Evolutionary conservation across 1,140 invertebrate genomes (phyloP), one percentile per base, ranked within the genome.

Genomic region (Diorhabda sublineata): DNA sequence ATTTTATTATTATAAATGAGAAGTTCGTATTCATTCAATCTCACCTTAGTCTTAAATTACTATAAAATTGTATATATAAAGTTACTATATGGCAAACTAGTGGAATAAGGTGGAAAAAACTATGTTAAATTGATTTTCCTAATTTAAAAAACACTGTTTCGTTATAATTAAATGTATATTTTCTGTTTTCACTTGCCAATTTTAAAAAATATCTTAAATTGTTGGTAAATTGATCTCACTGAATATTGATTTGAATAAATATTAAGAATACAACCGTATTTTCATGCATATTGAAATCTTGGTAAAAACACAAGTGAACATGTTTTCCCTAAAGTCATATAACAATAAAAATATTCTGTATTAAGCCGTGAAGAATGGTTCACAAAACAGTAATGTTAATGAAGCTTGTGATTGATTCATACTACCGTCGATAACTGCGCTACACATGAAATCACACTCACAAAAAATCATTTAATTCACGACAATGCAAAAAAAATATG

Each of bases 231-330:
- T 52, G 66, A 66, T 70, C 59, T 52, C 70, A 74, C 74, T 69
- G 69, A 76, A 71, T 74, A 73, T 69, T 76, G 71, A 73, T 76
- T 76, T 75, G 70, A 74, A 73, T 76, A 75, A 73, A 73, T 65
- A 70, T 73, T 69, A 69, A 58, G 61, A 62, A 62, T 42, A 44
- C 44, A 42, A 62, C 26, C 26, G 26, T 26, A 26, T 26, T 26
- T 26, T 26, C 1, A 26, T 26, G 26, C 26, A 26, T 26, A 26
- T 26, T 1, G 26, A 26, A 1, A 26, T 26, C 26, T 26, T 26
- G 26, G 1, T 1, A 26, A 26, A 26, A 26, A 26, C 26, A 26
- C 26, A 26, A 26, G 26, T 26, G 26, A 26, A 26, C 26, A 26
- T 26, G 26, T 26, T 26, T 26, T 26, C 26, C 26, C 1, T 26